A percentile compares a stretch with the other conserved stretches of the same genome.
Conservation (phyloP, 2,888 invertebrate genomes). For the Limnephilus rhombicus region DNA sequence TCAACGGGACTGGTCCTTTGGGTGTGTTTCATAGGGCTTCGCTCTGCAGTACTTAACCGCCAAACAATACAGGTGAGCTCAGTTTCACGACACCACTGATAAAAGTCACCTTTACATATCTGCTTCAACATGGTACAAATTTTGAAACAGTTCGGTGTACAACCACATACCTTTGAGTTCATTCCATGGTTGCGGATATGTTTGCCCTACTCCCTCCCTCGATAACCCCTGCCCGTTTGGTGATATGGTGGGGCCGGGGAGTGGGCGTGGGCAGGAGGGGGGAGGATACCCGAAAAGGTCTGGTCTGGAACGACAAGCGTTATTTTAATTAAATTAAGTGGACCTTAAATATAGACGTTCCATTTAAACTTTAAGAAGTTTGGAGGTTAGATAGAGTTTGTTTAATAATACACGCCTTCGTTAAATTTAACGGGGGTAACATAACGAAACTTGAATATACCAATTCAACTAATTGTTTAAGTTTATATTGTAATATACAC, state of each 20-base stretch:
- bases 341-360: not conserved
- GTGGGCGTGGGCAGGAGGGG: not conserved
- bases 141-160: not conserved
- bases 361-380: constrained; percentile 1
- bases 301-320: not conserved
- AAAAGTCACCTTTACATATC: no score
- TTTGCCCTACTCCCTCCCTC: not conserved
- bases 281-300: not conserved
- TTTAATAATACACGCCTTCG: not conserved
- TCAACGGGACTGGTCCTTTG: no score
- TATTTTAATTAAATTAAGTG: constrained; percentile 1
- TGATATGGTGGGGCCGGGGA: not conserved
- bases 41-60: no score
- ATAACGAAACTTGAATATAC: not conserved
- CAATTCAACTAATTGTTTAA: not conserved
- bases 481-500: not conserved
- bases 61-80: no score
- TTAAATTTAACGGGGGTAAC: not conserved
- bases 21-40: no score
- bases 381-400: not conserved
- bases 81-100: no score
- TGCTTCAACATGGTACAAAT: no score
- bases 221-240: not conserved
- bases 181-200: not conserved
- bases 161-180: not conserved